phyloP scores from a whole-genome alignment of 2,797 vertebrate genomes.

The Lerista edwardsae region DNA sequence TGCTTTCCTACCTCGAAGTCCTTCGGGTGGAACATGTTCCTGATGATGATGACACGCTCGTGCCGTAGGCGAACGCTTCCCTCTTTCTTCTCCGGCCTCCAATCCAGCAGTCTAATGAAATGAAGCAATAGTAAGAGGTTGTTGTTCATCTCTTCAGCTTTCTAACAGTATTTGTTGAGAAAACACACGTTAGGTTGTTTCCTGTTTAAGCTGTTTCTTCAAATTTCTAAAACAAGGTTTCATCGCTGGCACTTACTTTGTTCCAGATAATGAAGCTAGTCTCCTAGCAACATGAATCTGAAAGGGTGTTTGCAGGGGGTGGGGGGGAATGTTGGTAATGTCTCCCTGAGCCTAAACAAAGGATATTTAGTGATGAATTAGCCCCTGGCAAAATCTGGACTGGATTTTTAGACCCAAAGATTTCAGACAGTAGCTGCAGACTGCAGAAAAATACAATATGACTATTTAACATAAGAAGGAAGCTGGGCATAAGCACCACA shows the following conservation, averaged over 20 bases:
- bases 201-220: too few species aligned
- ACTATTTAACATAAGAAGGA: neutral
- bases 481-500: neutral
- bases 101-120: constrained; percentile 90
- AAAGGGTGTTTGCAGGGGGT: neutral
- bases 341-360: neutral
- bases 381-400: neutral
- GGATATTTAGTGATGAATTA: neutral
- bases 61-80: constrained; percentile 84
- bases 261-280: constrained; percentile 11
- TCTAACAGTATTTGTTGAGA: constrained; percentile 67
- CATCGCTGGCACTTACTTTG: constrained; percentile 37
- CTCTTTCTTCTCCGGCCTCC: constrained; percentile 91
- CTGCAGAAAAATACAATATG: neutral
- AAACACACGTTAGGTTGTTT: constrained; percentile 54
- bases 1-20: constrained; percentile 90
- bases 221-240: constrained; percentile 34
- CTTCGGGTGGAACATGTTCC: constrained; percentile 96
- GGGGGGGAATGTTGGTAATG: too few species aligned
- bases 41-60: constrained; percentile 92
- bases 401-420: neutral
- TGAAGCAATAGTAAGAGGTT: constrained; percentile 69
- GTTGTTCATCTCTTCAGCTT: constrained; percentile 67
- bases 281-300: constrained; percentile 13
- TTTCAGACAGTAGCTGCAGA: neutral